Conservation (phyloP, 2,113 vertebrate species). For the rabbit (Oryctolagus cuniculus) region mOryCun1.1 NC_091453.1:106407501-106408000, state of each 20-base stretch:
- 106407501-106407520: not conserved
- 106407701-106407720: not conserved
- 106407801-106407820: slow-evolving; percentile 17
- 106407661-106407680: not conserved
- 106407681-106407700: not conserved
- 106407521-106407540: not conserved
- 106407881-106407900: not conserved
- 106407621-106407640: not conserved
- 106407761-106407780: not conserved
- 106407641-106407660: not conserved
- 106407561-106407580: not conserved
- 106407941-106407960: no score
- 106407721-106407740: not conserved
- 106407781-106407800: not conserved
- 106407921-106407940: not conserved
- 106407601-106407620: not conserved
- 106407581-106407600: not conserved
- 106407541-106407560: not conserved
- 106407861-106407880: not conserved
- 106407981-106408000: no score
- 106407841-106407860: not conserved
- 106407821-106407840: not conserved
- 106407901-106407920: slow-evolving; percentile 51
- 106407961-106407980: no score
- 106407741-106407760: not conserved